phyloP scores from a whole-genome alignment of 35 echinoderm and acorn worm genomes.

The Holothuria glaberrima region DNA sequence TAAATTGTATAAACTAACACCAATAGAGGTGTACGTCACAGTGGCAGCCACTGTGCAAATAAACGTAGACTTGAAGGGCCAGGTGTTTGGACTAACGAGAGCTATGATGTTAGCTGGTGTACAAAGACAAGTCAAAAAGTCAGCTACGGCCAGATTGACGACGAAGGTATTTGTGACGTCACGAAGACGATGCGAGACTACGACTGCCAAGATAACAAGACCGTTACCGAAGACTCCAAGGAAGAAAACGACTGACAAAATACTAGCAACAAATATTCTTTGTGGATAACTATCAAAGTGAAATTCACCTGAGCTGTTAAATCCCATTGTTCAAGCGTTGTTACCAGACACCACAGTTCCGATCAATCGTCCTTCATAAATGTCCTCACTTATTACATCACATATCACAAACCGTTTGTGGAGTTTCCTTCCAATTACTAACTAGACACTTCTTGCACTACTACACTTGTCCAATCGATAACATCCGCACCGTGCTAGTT shows the following conservation, averaged over 20 bases:
- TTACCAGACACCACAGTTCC: too few relatives aligned
- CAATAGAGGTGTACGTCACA: constrained; percentile 68
- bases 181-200: constrained; percentile 77
- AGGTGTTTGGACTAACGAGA: constrained; percentile 33
- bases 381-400: background rate
- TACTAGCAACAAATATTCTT: constrained; percentile 24
- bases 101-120: constrained; percentile 59
- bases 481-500: background rate
- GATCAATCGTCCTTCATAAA: background rate
- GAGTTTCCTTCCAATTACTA: background rate
- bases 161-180: constrained; percentile 86
- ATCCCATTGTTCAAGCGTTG: background rate
- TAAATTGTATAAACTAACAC: constrained; percentile 72
- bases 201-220: constrained; percentile 78
- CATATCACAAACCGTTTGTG: too few relatives aligned
- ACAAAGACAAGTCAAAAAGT: constrained; percentile 71
- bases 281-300: constrained; percentile 32
- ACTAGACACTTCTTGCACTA: background rate
- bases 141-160: constrained; percentile 89
- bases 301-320: background rate
- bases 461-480: too few relatives aligned
- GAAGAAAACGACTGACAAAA: constrained; percentile 35
- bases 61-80: constrained; percentile 41
- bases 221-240: constrained; percentile 82
- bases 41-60: constrained; percentile 62